Evolutionary conservation across 1,140 invertebrate species (phyloP), one percentile per base, ranked within the genome.

Genomic region (Formica exsecta): DNA sequence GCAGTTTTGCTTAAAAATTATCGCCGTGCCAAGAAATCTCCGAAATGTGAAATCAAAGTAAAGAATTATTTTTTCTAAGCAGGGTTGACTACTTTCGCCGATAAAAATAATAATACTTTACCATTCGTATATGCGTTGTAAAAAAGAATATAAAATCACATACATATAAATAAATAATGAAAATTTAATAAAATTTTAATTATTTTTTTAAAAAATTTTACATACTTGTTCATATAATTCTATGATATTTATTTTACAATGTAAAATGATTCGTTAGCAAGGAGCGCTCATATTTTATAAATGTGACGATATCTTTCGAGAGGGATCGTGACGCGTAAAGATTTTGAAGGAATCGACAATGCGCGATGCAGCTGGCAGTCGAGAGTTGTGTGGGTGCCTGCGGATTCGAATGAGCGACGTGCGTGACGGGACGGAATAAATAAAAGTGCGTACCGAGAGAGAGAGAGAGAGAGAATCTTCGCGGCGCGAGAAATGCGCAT

Each of bases 401-500:
- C 54, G 61, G 88, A 88, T 88, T 83, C 73, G 77, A 86, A 71
- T 87, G 88, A 91, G 77, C 68, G 85, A 91, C 90, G 85, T 87
- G 86, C 88, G 88, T 89, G 87, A 81, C 86, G 88, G 76, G 64
- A 87, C 61, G 86, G 66, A 92, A 92, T 92, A 93, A 92, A 93
- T 90, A 92, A 92, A 90, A 91, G 84, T 90, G 88, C 86, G 89
- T 87, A 91, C 79, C 88, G 84, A 65, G 54, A 74, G 51, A 51
- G 4, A 51, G 51, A 48, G 48, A 48, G 11, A 66, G 11, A 84
- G 76, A 91, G 22, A 84, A 77, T 86, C 48, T 76, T 81, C 70
- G 70, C 66, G 76, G 48, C 54, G 70, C 41, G 64, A 48, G 80
- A 70, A 16, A 80, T 32, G 76, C 38, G 61, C 41, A 90, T 90